Evolutionary conservation across 2,797 vertebrate species (phyloP).

Genomic region (Phoeniculus purpureus): DNA sequence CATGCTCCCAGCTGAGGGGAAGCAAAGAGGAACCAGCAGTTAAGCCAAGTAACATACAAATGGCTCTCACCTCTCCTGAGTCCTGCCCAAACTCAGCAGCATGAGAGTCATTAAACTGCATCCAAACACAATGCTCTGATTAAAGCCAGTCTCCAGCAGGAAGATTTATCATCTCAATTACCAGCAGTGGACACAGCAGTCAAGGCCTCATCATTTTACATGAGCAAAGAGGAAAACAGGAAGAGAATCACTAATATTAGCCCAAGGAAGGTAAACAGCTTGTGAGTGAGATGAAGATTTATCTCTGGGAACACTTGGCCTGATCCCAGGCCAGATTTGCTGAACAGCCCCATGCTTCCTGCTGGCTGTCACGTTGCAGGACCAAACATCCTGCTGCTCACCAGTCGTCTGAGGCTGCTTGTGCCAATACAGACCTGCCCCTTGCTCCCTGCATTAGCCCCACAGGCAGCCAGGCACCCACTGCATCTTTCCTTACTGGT

Average conservation of each 20-base stretch:
- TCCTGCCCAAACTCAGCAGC: slow-evolving; percentile 46
- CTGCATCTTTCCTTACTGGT: not conserved
- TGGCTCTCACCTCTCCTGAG: slow-evolving; percentile 41
- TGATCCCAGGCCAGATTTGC: slow-evolving; percentile 33
- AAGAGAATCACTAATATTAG: slow-evolving; percentile 64
- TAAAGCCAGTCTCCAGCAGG: slow-evolving; percentile 75
- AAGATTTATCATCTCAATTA: slow-evolving; percentile 84
- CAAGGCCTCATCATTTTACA: slow-evolving; percentile 56
- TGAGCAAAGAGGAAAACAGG: slow-evolving; percentile 60
- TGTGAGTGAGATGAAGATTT: slow-evolving; percentile 57
- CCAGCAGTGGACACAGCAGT: slow-evolving; percentile 70
- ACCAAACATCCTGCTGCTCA: not conserved
- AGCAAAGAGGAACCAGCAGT: slow-evolving; percentile 26
- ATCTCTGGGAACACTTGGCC: slow-evolving; percentile 21
- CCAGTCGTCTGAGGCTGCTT: not conserved
- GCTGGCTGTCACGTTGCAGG: not conserved
- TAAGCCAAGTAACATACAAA: slow-evolving; percentile 54
- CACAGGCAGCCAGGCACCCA: not conserved
- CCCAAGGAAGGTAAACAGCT: slow-evolving; percentile 71
- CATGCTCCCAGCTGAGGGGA: slow-evolving; percentile 3
- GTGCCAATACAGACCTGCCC: not conserved
- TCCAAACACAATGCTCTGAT: slow-evolving; percentile 75
- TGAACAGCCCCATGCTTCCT: not conserved
- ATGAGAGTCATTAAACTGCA: slow-evolving; percentile 73
- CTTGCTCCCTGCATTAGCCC: not conserved